Percentiles rank a stretch among this genome's conserved stretches.
These are phyloP conservation scores for Cephus rjabovi DNA, from an alignment of 2,888 invertebrate species.

Conservation along the genomic window DNA sequence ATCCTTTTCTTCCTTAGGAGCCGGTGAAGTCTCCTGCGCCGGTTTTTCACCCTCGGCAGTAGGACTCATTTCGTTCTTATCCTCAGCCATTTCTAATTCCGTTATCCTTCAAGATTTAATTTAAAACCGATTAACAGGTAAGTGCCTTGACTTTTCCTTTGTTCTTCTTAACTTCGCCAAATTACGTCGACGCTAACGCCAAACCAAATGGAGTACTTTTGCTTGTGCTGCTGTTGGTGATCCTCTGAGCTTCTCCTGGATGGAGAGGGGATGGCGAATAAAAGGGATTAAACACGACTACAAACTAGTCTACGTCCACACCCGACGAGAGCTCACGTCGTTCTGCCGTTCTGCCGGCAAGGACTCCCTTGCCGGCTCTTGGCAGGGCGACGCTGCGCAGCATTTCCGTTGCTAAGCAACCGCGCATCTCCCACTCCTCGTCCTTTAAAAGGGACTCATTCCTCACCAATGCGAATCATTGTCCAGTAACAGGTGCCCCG, in stretches of 20 bases:
- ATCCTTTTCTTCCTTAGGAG: conserved; percentile 43
- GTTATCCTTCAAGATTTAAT: not conserved
- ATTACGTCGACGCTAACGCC: conserved; percentile 3
- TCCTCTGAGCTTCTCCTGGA: too few species aligned
- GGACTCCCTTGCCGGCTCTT: conserved; percentile 11
- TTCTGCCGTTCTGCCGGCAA: conserved; percentile 50
- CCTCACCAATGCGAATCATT: conserved; percentile 31
- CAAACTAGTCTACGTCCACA: conserved; percentile 34
- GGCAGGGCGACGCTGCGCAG: conserved; percentile 51
- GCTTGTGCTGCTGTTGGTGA: not conserved
- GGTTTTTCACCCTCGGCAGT: conserved; percentile 71
- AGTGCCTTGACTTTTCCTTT: conserved; percentile 59
- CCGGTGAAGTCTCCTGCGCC: conserved; percentile 61
- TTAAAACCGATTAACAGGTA: conserved; percentile 61
- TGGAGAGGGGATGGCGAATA: not conserved
- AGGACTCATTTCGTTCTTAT: conserved; percentile 61
- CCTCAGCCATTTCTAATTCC: conserved; percentile 57
- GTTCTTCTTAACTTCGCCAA: conserved; percentile 1
- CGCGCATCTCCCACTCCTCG: conserved; percentile 23
- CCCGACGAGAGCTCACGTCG: conserved; percentile 52
- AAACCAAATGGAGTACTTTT: conserved; percentile 1
- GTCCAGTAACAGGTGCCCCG: conserved; percentile 23
- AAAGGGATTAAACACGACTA: conserved; percentile 8
- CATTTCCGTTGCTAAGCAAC: conserved; percentile 55
- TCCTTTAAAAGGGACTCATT: conserved; percentile 23